phyloP scores from a whole-genome alignment of 2,797 vertebrate genomes.

The Momotus momota region DNA sequence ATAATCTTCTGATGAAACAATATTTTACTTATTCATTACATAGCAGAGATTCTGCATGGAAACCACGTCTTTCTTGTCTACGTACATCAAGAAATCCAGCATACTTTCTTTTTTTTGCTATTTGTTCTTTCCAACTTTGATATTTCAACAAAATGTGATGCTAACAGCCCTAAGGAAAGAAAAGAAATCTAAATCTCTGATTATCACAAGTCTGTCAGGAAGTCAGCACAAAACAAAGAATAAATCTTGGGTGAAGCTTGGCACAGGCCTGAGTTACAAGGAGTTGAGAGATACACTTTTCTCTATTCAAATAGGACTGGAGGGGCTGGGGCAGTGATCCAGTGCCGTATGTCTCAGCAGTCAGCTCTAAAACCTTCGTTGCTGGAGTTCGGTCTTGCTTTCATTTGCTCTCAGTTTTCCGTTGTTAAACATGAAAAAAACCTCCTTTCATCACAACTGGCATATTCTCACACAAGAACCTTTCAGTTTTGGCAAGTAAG shows the following conservation, averaged over 20 bases:
- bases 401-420: background rate
- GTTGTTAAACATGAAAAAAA: background rate
- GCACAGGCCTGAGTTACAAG: background rate
- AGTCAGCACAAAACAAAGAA: background rate
- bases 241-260: background rate
- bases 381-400: background rate
- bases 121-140: background rate
- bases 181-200: background rate
- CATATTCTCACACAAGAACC: background rate
- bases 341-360: background rate
- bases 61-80: background rate
- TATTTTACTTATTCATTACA: background rate
- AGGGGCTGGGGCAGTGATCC: background rate
- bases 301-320: background rate
- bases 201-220: background rate
- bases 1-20: background rate
- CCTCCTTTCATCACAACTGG: background rate
- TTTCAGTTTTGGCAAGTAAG: background rate
- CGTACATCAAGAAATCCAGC: background rate
- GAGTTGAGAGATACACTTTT: background rate
- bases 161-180: background rate
- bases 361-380: background rate
- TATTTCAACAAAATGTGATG: background rate
- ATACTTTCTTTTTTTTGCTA: background rate
- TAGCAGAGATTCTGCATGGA: background rate